Percentiles rank a stretch among this genome's conserved stretches.
Conservation (phyloP, 2,113 vertebrate genomes). For the Cyphomyrus plagiostoma region DNA sequence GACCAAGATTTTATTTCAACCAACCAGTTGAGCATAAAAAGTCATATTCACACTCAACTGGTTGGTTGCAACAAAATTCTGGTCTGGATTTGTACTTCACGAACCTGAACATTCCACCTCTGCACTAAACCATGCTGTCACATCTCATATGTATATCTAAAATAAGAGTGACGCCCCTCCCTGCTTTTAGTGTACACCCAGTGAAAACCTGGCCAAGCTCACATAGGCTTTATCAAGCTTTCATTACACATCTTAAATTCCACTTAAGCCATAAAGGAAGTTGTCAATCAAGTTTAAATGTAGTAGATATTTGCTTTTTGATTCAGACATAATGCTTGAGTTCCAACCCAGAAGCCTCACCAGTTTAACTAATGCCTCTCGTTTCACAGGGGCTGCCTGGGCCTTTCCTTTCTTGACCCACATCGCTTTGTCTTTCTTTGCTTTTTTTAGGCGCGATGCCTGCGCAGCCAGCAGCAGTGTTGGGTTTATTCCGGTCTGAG, state of each 20-base stretch:
- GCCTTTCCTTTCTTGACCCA: slow-evolving; percentile 47
- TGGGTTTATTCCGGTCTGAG: slow-evolving; percentile 82
- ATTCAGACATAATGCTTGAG: background rate
- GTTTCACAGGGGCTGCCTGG: slow-evolving; percentile 41
- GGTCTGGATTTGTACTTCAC: no score
- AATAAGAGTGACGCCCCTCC: background rate
- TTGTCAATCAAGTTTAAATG: background rate
- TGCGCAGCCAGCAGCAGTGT: slow-evolving; percentile 57
- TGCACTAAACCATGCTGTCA: no score
- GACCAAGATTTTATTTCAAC: no score
- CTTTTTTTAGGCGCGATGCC: slow-evolving; percentile 62
- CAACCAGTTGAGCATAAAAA: no score
- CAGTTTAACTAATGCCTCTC: slow-evolving; percentile 55
- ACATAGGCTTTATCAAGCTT: background rate
- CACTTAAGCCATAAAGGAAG: background rate
- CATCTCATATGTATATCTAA: background rate
- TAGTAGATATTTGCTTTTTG: background rate
- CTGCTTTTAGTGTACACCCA: background rate
- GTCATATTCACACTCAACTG: no score
- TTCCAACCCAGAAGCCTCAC: slow-evolving; percentile 44
- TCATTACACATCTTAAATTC: background rate
- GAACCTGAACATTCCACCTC: no score
- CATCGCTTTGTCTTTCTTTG: slow-evolving; percentile 50
- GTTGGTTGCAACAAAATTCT: no score
- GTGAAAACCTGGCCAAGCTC: background rate